Base-by-base conservation (phyloP, 2,888 invertebrate species). In the Trichopoda pennipes region DNA sequence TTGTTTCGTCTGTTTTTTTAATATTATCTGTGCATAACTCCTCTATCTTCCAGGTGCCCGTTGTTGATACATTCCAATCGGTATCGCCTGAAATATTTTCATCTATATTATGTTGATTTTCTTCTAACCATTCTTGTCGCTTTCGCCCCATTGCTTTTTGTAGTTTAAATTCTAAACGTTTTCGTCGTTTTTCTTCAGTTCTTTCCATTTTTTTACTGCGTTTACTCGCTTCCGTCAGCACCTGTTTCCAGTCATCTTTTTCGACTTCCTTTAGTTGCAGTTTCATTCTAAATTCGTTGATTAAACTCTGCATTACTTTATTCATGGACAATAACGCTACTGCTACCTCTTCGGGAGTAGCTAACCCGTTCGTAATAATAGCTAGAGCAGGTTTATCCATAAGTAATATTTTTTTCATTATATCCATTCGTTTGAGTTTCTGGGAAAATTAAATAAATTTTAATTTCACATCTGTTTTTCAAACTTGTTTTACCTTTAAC, bases 291-390 rank as follows among this genome's bases (percentile, higher is more conserved):
- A 91, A 87, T 2, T 70, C 70, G 9, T 73, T 75, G 3, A 86
- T 79, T 28, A 90, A 80, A 6, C 78, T 81, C 19, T 82, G 76
- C 80, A 91, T 85, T 0, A 86, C 77, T 85, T 91, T 91, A 76
- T 91, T 88, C 3, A 84, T 79, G 0, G 88, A 87, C 21, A 91
- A 55, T 80, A 88, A 81, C 14, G 91, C 91, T 16, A 90, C 84
- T 1, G 87, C 88, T 19, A 88, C 64, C 84, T 90, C 90, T 2
- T 89, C 88, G 0, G 90, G 87, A 0, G 86, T 85, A 1, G 90
- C 85, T 3, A 86, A 86, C 3, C 88, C 89, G 84, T 89, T 90
- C 19, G 90, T 89, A 16, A 91, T 69, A 2, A 90, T 83, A 0
- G 86, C 79, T 3, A 83, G 73, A 0, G 87, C 86, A n/a, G 87